phyloP scores from a whole-genome alignment of 2,888 invertebrate species.

The Epinotia brunnichana region DNA sequence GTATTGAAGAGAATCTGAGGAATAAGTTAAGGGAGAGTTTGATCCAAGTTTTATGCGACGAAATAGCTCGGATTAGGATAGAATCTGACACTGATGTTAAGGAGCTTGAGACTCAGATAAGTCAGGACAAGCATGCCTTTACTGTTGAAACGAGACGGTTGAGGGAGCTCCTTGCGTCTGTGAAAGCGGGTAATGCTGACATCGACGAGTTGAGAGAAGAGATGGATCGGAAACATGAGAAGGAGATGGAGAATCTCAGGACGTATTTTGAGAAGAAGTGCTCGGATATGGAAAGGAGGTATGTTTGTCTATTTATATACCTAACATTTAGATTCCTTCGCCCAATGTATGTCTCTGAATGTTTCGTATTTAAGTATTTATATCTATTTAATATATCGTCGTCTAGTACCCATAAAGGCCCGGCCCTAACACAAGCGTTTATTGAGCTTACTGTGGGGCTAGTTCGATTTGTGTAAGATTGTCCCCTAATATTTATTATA shows the following conservation, averaged over 20 bases:
- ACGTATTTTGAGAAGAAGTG: constrained; percentile 92
- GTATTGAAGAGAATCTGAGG: constrained; percentile 72
- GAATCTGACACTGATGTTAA: constrained; percentile 72
- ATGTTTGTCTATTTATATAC: constrained; percentile 50
- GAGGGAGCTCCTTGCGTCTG: constrained; percentile 81
- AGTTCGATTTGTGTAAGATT: no score
- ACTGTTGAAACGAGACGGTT: constrained; percentile 81
- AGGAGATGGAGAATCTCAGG: constrained; percentile 90
- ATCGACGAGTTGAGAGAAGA: constrained; percentile 84
- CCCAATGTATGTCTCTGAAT: no score
- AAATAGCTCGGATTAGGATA: constrained; percentile 77
- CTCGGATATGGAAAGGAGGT: constrained; percentile 91
- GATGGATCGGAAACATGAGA: constrained; percentile 86
- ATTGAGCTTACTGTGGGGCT: no score
- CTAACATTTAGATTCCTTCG: no score
- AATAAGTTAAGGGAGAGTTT: constrained; percentile 82
- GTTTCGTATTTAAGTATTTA: no score
- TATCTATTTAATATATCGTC: no score
- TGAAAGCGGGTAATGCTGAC: constrained; percentile 84
- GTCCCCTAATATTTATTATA: no score
- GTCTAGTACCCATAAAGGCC: no score
- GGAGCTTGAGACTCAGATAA: constrained; percentile 75
- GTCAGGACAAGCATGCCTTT: constrained; percentile 83
- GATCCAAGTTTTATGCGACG: constrained; percentile 81
- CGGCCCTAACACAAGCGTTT: no score